Base-by-base conservation (phyloP, 2,888 invertebrate genomes). In the Hyalella azteca region DNA sequence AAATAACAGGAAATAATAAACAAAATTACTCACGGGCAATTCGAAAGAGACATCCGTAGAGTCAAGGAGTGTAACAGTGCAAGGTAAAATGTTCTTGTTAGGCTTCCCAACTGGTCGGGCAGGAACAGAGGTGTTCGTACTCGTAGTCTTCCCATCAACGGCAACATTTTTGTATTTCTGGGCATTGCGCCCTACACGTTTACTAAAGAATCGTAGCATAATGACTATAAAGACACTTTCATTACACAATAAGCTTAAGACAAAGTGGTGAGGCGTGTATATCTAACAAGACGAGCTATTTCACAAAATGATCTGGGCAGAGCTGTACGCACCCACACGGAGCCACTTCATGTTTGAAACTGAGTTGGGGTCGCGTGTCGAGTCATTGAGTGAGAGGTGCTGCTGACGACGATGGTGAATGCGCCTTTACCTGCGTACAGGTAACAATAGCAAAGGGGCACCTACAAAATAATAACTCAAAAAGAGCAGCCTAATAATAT, bases 1-100 rank as follows among this genome's bases (percentile, higher is more conserved):
- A 1, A 36, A 1, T 3, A 22, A 73, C 2, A 40, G 1, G n/a
- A 0, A 5, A 0, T 11, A 15, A 40, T 3, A 3, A 1, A 54
- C 22, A 3, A 3, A 0, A 13, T 11, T 40, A 81, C 83, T 84
- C 41, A 84, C 83, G 45, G 80, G 81, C 3, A 84, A 32, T 41
- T 82, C 81, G 41, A 84, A 81, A 29, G 81, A 77, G 48, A 81
- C 66, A 77, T 84, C 78, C 9, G 81, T 81, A 2, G 79, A 79
- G 49, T 84, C 83, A 9, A 84, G 78, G 39, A 84, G 81, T 19
- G 79, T 75, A 36, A 84, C 81, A 54, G 80, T 84, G 81, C 83
- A 84, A 11, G 80, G 81, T 2, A 84, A 54, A 13, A 81, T 40
- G 73, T 84, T 78, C 73, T 84, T 84, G 40, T 75, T 75, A 7